phyloP scores from a whole-genome alignment of 2,888 invertebrate genomes.

The Lagria hirta region DNA sequence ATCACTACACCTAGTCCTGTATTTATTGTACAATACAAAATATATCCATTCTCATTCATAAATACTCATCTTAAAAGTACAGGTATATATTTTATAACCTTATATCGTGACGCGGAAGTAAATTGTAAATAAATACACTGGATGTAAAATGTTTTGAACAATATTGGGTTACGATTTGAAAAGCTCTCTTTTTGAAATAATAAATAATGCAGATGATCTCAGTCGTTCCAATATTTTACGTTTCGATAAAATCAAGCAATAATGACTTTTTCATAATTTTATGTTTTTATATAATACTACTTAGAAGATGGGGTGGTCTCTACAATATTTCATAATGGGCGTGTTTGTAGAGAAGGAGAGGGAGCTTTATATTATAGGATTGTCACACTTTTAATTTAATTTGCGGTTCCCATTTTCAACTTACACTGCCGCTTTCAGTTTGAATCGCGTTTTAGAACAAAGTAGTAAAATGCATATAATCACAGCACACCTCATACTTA shows the following conservation, averaged over 20 bases:
- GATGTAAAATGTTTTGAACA: conserved; percentile 15
- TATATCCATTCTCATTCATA: conserved; percentile 21
- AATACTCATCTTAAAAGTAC: conserved; percentile 24
- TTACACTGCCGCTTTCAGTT: too few relatives aligned
- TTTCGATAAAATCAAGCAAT: conserved; percentile 16
- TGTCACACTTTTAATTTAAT: too few relatives aligned
- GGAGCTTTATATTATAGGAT: too few relatives aligned
- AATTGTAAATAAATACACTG: conserved; percentile 17
- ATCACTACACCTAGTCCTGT: conserved; percentile 26
- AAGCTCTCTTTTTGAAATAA: conserved; percentile 15
- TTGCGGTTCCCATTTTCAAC: too few relatives aligned
- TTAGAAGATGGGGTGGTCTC: too few relatives aligned
- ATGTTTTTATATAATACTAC: too few relatives aligned
- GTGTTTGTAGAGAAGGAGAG: too few relatives aligned
- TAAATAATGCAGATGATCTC: conserved; percentile 13
- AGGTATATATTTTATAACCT: conserved; percentile 19
- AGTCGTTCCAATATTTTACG: conserved; percentile 14
- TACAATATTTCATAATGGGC: too few relatives aligned
- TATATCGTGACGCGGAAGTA: conserved; percentile 13
- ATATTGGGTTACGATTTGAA: conserved; percentile 8
- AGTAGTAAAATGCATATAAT: too few relatives aligned
- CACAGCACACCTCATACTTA: too few relatives aligned
- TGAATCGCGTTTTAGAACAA: too few relatives aligned
- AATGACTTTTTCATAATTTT: conserved; percentile 12
- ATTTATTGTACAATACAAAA: conserved; percentile 24